Percentiles rank a stretch among this genome's conserved stretches.
Evolutionary conservation across 1,140 invertebrate genomes (phyloP).

Genomic region (Sminthurides bifidus): DNA sequence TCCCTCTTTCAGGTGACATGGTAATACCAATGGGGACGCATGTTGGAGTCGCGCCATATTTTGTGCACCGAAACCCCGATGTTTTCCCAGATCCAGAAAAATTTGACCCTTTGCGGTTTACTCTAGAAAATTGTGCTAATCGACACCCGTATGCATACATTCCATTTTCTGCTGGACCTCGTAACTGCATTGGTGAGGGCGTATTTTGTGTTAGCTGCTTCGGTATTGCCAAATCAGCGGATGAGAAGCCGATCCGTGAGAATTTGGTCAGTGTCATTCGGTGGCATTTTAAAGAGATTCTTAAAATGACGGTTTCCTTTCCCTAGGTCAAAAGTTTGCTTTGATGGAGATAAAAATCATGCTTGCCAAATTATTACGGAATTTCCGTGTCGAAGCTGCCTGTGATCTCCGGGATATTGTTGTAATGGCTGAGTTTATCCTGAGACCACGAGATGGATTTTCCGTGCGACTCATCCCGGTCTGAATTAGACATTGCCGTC

Average conservation of each 20-base stretch:
- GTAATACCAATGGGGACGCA: slow-evolving; percentile 33
- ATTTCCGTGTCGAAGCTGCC: slow-evolving; percentile 42
- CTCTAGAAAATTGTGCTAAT: slow-evolving; percentile 19
- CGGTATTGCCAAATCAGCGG: too few species aligned
- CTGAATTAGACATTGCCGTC: too few species aligned
- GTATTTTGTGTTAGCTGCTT: too few species aligned
- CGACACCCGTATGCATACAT: too few species aligned
- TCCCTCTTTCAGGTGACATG: slow-evolving; percentile 1
- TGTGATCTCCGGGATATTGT: slow-evolving; percentile 32
- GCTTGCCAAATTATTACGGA: slow-evolving; percentile 44
- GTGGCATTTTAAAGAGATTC: background rate
- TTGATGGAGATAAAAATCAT: slow-evolving; percentile 47
- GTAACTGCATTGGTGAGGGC: slow-evolving; percentile 38
- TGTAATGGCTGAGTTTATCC: slow-evolving; percentile 27
- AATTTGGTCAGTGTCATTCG: background rate
- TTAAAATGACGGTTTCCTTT: too few species aligned
- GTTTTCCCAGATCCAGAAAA: slow-evolving; percentile 52
- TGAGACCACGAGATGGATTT: slow-evolving; percentile 29
- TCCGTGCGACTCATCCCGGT: too few species aligned
- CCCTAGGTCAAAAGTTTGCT: slow-evolving; percentile 42
- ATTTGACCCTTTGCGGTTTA: too few species aligned
- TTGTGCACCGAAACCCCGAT: slow-evolving; percentile 53
- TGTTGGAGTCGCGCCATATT: slow-evolving; percentile 41
- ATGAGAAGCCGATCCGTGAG: too few species aligned
- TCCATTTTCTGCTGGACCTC: slow-evolving; percentile 41